Percentiles rank a stretch among this genome's conserved stretches.
Conservation (phyloP, 2,797 vertebrate genomes). For the Sebastes miniatus region DNA sequence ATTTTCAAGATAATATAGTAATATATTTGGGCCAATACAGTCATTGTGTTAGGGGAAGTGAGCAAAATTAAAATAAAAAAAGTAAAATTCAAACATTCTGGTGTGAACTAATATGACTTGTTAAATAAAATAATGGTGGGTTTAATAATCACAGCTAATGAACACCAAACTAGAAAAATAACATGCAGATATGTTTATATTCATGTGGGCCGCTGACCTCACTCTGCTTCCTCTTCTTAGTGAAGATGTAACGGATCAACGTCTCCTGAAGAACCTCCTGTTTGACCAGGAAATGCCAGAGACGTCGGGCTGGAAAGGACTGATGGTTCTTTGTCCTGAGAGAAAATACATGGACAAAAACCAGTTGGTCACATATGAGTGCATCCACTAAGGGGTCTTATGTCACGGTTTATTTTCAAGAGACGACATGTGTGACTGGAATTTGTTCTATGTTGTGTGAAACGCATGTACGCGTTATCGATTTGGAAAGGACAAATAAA, state of each 20-base stretch:
- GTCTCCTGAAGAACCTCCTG: slow-evolving; percentile 96
- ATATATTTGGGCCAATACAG: neutral
- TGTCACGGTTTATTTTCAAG: neutral
- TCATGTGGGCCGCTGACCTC: slow-evolving; percentile 85
- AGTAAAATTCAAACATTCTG: neutral
- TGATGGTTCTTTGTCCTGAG: slow-evolving; percentile 91
- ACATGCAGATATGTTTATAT: neutral
- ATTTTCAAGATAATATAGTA: neutral
- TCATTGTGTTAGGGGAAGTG: neutral
- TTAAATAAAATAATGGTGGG: slow-evolving; percentile 8
- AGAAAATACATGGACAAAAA: neutral
- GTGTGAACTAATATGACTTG: neutral
- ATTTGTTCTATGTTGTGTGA: neutral
- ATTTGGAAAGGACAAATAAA: too few species aligned
- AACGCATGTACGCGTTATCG: too few species aligned
- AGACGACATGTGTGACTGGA: neutral
- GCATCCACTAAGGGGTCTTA: neutral
- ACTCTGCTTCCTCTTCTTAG: slow-evolving; percentile 98
- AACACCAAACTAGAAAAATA: neutral
- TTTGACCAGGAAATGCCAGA: slow-evolving; percentile 98
- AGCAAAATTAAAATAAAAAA: neutral
- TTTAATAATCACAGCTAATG: neutral
- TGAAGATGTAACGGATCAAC: slow-evolving; percentile 97
- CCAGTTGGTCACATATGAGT: neutral
- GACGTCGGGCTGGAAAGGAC: slow-evolving; percentile 92